Conservation (phyloP, 2,888 invertebrate species). For the Ptilodon capucinus region DNA sequence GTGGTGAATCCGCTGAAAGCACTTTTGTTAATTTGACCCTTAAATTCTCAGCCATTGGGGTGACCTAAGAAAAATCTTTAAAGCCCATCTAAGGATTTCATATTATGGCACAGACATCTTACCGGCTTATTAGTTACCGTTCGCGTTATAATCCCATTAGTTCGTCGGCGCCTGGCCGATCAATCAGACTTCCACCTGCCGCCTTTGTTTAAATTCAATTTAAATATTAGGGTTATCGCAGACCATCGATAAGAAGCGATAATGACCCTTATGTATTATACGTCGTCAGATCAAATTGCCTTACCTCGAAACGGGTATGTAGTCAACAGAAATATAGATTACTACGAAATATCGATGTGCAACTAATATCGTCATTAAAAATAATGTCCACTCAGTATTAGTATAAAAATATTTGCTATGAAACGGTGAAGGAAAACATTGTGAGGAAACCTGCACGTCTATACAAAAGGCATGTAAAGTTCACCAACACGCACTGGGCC, state of each 20-base stretch:
- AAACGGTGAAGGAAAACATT: too few species aligned
- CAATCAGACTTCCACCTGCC: slow-evolving; percentile 31
- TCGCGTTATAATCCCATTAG: slow-evolving; percentile 17
- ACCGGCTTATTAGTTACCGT: background rate
- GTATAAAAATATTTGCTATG: too few species aligned
- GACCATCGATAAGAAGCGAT: background rate
- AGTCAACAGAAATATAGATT: too few species aligned
- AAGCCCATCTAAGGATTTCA: background rate
- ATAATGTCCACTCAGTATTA: too few species aligned
- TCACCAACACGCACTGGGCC: too few species aligned
- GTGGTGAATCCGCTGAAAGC: too few species aligned
- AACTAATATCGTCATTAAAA: too few species aligned
- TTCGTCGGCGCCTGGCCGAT: slow-evolving; percentile 17
- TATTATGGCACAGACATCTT: background rate
- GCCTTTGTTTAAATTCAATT: slow-evolving; percentile 49
- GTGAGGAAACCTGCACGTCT: too few species aligned
- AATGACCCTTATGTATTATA: background rate
- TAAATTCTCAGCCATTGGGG: background rate
- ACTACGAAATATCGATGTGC: too few species aligned
- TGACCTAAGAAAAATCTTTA: background rate
- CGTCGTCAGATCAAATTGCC: too few species aligned
- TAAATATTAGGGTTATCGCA: slow-evolving; percentile 24
- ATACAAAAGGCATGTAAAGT: too few species aligned
- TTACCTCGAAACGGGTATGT: too few species aligned
- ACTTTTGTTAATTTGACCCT: background rate